Evolutionary conservation across 2,888 invertebrate species (phyloP), one percentile per base, ranked within the genome.

Genomic region (Blastobasis adustella): DNA sequence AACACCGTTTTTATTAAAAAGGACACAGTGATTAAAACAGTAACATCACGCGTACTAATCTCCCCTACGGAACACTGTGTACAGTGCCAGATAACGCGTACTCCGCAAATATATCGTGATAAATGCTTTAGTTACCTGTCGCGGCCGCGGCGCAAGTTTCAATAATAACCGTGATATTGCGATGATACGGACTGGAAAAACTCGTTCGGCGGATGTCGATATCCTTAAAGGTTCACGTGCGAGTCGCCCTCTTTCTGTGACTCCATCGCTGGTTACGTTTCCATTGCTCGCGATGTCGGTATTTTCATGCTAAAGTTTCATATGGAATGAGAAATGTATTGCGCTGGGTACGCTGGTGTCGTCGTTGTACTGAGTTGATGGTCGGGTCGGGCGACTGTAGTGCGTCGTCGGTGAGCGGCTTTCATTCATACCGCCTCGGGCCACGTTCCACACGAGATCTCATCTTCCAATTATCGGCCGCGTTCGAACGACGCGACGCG

Each of bases 181-280:
- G 87, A 88, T 86, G 87, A 87, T 87, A 85, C 83, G 73, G 79
- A 88, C 87, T 87, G 86, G 87, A 87, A 87, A 88, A 87, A 88
- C 87, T 87, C 79, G 87, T 87, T 88, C 79, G 76, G 75, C 74
- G 78, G 82, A 83, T 85, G 85, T 84, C 86, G 84, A 86, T 87
- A 87, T 87, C 87, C 87, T 88, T 87, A 81, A 71, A 81, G 74
- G 76, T 74, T 71, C 71, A 73, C 69, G 66, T 68, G 68, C 66
- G 61, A 64, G 65, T 60, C 23, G 23, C 23, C 23, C 23, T 23
- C 23, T 23, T 23, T 1, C 3, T 23, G n/a, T 23, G 23, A 23
- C 23, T 23, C 23, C 23, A 23, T 23, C 23, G 23, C 23, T 23
- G 23, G 23, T 23, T 23, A 23, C 23, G 3, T 3, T 23, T 23